phyloP scores from a whole-genome alignment of 2,113 vertebrate genomes.

The Oncorhynchus tshawytscha region DNA sequence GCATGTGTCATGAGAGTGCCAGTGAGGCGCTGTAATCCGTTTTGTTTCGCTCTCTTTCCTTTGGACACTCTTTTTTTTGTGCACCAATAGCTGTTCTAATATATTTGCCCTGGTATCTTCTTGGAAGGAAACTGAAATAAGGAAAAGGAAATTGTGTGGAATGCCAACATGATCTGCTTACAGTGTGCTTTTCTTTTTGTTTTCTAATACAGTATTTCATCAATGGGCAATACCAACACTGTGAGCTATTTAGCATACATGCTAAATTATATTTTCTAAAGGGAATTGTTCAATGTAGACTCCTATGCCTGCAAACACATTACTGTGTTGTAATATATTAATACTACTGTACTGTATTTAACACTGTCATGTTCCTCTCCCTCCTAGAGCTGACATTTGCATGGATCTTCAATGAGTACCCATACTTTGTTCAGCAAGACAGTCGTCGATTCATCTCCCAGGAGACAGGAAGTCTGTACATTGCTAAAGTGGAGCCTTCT shows the following conservation, averaged over 20 bases:
- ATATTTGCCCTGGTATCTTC: conserved; percentile 39
- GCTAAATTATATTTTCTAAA: background rate
- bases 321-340: background rate
- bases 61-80: conserved; percentile 44
- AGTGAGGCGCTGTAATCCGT: conserved; percentile 66
- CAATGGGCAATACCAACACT: too few species aligned
- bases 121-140: conserved; percentile 32
- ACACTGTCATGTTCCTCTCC: background rate
- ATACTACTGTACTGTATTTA: background rate
- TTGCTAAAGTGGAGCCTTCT: conserved; percentile 88
- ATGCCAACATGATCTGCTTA: conserved; percentile 29
- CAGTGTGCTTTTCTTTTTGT: background rate
- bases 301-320: background rate
- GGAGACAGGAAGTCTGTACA: conserved; percentile 91
- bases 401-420: conserved; percentile 95
- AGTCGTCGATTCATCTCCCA: conserved; percentile 90
- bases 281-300: conserved; percentile 18
- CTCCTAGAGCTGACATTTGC: conserved; percentile 81
- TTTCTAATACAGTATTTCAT: background rate
- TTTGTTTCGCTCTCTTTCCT: conserved; percentile 71
- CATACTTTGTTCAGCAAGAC: conserved; percentile 89
- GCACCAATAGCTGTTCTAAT: conserved; percentile 48
- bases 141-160: conserved; percentile 15
- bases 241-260: too few species aligned
- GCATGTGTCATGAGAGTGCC: conserved; percentile 62